These are phyloP conservation scores for Mormyrus hasselquistii DNA, from an alignment of 2,797 vertebrate genomes.

Conservation along the genomic window DNA sequence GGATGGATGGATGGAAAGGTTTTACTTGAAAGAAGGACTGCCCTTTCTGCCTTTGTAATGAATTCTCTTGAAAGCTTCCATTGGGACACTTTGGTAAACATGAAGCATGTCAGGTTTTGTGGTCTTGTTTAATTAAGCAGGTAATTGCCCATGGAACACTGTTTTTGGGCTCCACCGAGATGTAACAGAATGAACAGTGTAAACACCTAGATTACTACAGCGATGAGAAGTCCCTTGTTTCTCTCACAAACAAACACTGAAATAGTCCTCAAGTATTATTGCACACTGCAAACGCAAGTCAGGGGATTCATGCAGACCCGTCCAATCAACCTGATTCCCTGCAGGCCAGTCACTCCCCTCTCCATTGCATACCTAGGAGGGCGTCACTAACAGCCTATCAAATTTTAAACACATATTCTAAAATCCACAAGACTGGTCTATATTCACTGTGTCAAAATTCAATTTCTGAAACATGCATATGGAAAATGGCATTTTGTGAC, in stretches of 20 bases:
- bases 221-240: background rate
- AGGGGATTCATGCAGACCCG: background rate
- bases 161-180: slow-evolving; percentile 34
- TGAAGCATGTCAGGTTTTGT: slow-evolving; percentile 44
- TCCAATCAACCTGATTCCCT: background rate
- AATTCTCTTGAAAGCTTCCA: slow-evolving; percentile 56
- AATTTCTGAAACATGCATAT: background rate
- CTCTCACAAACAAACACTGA: background rate
- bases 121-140: slow-evolving; percentile 52
- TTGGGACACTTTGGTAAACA: slow-evolving; percentile 47
- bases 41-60: slow-evolving; percentile 30
- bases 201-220: background rate
- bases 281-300: background rate
- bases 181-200: slow-evolving; percentile 21
- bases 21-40: slow-evolving; percentile 38
- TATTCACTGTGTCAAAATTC: background rate
- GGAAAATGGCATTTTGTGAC: background rate
- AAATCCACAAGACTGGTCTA: too few species aligned
- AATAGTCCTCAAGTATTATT: background rate
- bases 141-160: slow-evolving; percentile 51
- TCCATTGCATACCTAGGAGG: background rate
- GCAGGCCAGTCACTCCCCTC: background rate
- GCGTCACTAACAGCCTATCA: background rate
- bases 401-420: background rate
- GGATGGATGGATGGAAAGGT: background rate